phyloP scores from a whole-genome alignment of 1,140 invertebrate genomes.

The Drosophila ercepeae region DNA sequence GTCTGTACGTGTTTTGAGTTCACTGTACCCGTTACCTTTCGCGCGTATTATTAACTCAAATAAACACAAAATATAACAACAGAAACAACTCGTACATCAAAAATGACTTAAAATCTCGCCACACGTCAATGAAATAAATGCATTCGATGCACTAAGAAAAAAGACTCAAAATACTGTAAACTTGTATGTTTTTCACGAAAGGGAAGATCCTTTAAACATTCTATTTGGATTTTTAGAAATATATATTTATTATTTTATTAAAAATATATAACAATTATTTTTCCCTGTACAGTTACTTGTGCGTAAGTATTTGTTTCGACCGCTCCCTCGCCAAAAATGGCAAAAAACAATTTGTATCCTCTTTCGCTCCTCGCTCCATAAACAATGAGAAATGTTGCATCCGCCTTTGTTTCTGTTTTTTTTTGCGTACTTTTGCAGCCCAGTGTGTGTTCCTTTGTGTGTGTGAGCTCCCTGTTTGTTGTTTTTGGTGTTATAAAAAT shows the following conservation, averaged over 20 bases:
- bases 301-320: constrained; percentile 41
- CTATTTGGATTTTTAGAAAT: too few species aligned
- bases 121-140: constrained; percentile 77
- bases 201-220: too few species aligned
- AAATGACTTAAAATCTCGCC: constrained; percentile 72
- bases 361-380: constrained; percentile 61
- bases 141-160: constrained; percentile 41
- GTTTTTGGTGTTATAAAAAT: constrained; percentile 72
- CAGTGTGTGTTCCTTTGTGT: background rate
- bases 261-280: background rate
- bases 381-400: constrained; percentile 75
- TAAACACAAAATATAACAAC: constrained; percentile 41
- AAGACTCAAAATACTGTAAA: too few species aligned
- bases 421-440: background rate
- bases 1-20: constrained; percentile 55
- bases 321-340: constrained; percentile 70
- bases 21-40: constrained; percentile 78
- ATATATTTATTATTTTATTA: too few species aligned
- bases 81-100: constrained; percentile 70
- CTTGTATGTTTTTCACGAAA: too few species aligned
- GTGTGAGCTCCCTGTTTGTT: constrained; percentile 29
- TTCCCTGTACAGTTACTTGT: constrained; percentile 1
- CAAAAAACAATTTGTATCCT: constrained; percentile 73
- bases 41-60: constrained; percentile 62
- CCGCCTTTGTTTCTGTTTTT: constrained; percentile 67